A percentile compares a stretch with the other conserved stretches of the same genome.
Conservation (phyloP, 2,888 invertebrate genomes). For the Patella ulyssiponensis region DNA sequence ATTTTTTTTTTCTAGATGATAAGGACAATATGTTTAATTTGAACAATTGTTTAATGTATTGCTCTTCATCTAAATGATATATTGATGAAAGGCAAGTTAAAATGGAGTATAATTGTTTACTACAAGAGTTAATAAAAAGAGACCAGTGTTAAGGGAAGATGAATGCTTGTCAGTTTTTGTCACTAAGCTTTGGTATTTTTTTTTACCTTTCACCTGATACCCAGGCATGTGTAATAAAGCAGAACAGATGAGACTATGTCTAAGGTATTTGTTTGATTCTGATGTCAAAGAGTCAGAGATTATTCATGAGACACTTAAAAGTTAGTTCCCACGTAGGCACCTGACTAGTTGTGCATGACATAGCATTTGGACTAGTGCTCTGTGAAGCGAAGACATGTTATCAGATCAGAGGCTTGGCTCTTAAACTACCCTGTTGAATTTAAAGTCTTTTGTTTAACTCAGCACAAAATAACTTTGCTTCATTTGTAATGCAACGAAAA, state of each 20-base stretch:
- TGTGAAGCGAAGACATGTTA: constrained; percentile 5
- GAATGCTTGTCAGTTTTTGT: background rate
- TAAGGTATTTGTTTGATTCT: constrained; percentile 11
- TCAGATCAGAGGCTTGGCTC: constrained; percentile 7
- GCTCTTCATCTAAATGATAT: too few species aligned
- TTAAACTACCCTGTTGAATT: background rate
- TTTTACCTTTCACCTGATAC: background rate
- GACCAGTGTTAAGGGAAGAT: background rate
- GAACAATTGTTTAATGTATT: too few species aligned
- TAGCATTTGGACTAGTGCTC: background rate
- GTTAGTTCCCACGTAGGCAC: constrained; percentile 10
- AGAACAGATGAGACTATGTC: background rate
- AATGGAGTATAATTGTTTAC: too few species aligned
- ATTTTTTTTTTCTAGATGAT: too few species aligned
- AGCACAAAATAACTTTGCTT: too few species aligned
- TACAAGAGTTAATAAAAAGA: too few species aligned
- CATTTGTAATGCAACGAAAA: too few species aligned
- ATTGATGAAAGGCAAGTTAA: too few species aligned
- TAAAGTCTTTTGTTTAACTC: too few species aligned
- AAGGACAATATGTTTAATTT: too few species aligned
- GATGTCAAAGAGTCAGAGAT: constrained; percentile 2
- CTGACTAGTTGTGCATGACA: constrained; percentile 11
- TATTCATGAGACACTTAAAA: constrained; percentile 2
- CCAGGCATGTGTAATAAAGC: background rate
- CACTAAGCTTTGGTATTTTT: background rate